These are phyloP conservation scores for Nannoperca australis DNA, from an alignment of 2,797 vertebrate species.

Conservation along the genomic window DNA sequence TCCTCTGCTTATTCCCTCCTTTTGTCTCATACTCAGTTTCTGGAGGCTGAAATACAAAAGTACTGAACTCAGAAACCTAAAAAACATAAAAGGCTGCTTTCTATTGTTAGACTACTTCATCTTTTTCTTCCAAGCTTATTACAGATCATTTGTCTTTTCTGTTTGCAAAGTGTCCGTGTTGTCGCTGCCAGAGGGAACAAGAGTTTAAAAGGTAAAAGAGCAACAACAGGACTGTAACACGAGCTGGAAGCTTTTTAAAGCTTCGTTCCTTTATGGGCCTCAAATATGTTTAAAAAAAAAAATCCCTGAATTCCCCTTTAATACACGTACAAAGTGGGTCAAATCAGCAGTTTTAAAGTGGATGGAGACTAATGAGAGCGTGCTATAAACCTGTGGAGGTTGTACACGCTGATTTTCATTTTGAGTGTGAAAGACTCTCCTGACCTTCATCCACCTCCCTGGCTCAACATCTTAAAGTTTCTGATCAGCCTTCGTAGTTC, in stretches of 20 bases:
- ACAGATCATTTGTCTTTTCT: slow-evolving; percentile 26
- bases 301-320: too few relatives aligned
- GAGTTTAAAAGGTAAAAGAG: not conserved
- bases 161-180: too few relatives aligned
- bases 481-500: slow-evolving; percentile 6
- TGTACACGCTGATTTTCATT: not conserved
- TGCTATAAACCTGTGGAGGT: not conserved
- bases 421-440: not conserved
- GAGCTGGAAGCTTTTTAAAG: not conserved
- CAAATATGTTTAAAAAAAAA: too few relatives aligned
- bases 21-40: slow-evolving; percentile 24
- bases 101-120: not conserved
- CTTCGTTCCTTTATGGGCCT: too few relatives aligned
- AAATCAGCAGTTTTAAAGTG: slow-evolving; percentile 11
- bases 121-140: not conserved
- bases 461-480: not conserved
- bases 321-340: not conserved
- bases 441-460: not conserved
- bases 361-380: not conserved
- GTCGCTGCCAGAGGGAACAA: not conserved
- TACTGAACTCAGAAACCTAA: slow-evolving; percentile 29
- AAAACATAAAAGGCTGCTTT: slow-evolving; percentile 49
- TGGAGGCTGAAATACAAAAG: slow-evolving; percentile 20
- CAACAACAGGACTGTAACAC: not conserved
- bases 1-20: not conserved